Percentiles rank a stretch among this genome's conserved stretches.
Conservation (phyloP, 2,888 invertebrate genomes). For the Melinaea menophilus region DNA sequence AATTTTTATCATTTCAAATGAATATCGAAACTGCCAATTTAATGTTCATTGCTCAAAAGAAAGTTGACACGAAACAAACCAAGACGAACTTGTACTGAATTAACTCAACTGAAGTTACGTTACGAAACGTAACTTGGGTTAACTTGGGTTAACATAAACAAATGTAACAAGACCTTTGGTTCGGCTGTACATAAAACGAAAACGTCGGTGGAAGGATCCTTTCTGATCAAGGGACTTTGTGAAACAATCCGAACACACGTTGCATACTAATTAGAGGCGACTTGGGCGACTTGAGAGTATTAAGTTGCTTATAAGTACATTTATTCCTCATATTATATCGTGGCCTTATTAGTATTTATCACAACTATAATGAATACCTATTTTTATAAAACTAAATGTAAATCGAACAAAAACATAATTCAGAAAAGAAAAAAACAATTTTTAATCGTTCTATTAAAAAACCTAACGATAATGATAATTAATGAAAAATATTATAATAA, state of each 20-base stretch:
- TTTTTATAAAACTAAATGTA: too few species aligned
- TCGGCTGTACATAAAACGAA: conserved; percentile 13
- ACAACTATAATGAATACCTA: background rate
- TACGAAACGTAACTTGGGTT: conserved; percentile 12
- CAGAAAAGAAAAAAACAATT: too few species aligned
- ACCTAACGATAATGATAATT: too few species aligned
- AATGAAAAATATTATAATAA: too few species aligned
- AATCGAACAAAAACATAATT: too few species aligned
- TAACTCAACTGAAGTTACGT: conserved; percentile 20
- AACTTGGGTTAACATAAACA: conserved; percentile 24
- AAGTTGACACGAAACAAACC: conserved; percentile 22
- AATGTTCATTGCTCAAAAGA: conserved; percentile 8
- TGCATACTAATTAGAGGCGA: conserved; percentile 9
- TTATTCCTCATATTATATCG: too few species aligned
- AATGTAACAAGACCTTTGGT: conserved; percentile 19
- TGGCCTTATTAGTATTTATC: too few species aligned
- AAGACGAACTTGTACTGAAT: conserved; percentile 31
- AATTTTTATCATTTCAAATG: too few species aligned
- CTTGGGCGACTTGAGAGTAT: too few species aligned
- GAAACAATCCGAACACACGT: conserved; percentile 8
- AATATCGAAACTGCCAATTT: background rate
- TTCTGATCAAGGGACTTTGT: conserved; percentile 17
- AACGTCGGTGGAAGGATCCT: conserved; percentile 13
- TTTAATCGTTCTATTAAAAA: too few species aligned
- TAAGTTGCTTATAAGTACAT: too few species aligned